Base-by-base conservation (phyloP, 1,140 invertebrate species). In the Mactra quadrangularis region DNA sequence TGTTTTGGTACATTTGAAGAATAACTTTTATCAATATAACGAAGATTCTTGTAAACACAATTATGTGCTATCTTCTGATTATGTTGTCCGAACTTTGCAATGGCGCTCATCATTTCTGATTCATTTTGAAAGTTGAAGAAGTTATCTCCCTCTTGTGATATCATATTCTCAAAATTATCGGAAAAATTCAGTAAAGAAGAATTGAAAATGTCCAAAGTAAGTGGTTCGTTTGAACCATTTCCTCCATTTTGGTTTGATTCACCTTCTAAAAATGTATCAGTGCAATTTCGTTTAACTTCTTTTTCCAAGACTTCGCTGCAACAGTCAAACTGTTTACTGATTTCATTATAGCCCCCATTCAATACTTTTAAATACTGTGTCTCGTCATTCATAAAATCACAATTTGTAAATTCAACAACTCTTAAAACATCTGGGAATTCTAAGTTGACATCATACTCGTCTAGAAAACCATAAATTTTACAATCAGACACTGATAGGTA, bases 321-420 rank as follows among this genome's bases (percentile, higher is more conserved):
- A 66, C 87, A 88, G 13, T 86, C 83, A 60, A 77, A 87, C 3
- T 84, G 71, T 53, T 74, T 79, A 41, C 75, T 87, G 6, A 41
- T 41, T n/a, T 81, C 57, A 27, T 79, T 82, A 35, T 60, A 17
- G 53, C 25, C 50, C 35, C 52, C 38, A 27, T 57, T 76, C n/a
- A 79, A 25, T 9, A 60, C 11, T 38, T 87, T n/a, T 0, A 82
- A 64, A 41, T 52, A 66, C 3, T 33, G 22, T 45, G 33, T 22
- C n/a, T 25, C 55, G 0, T 50, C 13, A 1, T 9, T n/a, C 59
- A 31, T n/a, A 27, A 55, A 33, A 35, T 29, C 47, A 6, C 7
- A 27, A 62, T 84, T 70, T 19, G 29, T 57, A 25, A 50, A 31
- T 25, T 87, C 86, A 35, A 85, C 22, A 33, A 86, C 76, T 45